Base-by-base conservation (phyloP, 2,888 invertebrate genomes). In the Thelaira solivaga region DNA sequence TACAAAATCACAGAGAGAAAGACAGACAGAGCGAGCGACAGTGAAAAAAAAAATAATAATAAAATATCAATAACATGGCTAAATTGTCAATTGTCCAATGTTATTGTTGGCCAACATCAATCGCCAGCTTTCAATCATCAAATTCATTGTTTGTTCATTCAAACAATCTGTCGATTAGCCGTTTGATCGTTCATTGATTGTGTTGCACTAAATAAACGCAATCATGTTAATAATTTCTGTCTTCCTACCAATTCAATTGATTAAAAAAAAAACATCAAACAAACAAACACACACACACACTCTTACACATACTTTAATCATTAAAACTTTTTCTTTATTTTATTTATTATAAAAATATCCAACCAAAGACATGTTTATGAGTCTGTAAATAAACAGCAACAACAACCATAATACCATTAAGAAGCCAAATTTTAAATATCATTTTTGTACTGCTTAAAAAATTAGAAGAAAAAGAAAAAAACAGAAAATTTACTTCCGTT, bases 61-160 rank as follows among this genome's bases (percentile, higher is more conserved):
- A 39, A 68, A 68, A 51, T 61, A 69, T 69, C 69, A 71, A 71
- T 45, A 55, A 62, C 64, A 72, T 64, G n/a, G n/a, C n/a, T n/a
- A n/a, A 64, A 59, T 65, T 76, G 64, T 59, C 57, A 64, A 64
- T 55, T 64, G 64, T 47, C 69, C 31, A n/a, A 16, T 41, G 64
- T 34, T 55, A 64, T 26, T n/a, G n/a, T n/a, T 47, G 36, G 29
- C 36, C 43, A 62, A 20, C 39, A 47, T 55, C 20, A 45, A 64
- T 39, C 26, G 26, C n/a, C n/a, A 43, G 41, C 16, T 36, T 26
- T 24, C 34, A 22, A 53, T 55, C 55, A n/a, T n/a, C n/a, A 67
- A 41, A 69, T 61, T 34, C 53, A 13, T 20, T 45, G 24, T 34
- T 36, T 13, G 7, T 41, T 16, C 29, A 34, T 16, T 26, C 39